Conservation (phyloP, 1,140 invertebrate species). For the Coenobita brevimanus region DNA sequence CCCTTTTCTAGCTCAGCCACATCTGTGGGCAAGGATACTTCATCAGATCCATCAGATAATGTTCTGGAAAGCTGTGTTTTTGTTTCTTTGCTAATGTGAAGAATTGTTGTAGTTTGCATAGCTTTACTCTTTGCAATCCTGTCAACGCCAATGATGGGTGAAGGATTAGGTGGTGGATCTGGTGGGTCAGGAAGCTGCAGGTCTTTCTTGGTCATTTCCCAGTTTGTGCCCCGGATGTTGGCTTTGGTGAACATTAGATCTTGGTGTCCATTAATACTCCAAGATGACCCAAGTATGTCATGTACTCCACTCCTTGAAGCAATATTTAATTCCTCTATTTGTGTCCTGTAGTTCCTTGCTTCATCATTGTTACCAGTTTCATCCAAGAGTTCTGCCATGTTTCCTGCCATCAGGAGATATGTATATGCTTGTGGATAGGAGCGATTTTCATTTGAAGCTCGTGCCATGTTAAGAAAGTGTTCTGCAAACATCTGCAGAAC, state of each 20-base stretch:
- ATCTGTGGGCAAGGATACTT: too few species aligned
- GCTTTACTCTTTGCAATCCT: neutral
- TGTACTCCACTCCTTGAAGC: constrained; percentile 47
- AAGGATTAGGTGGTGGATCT: neutral
- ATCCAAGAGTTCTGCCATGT: constrained; percentile 79
- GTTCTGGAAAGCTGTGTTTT: neutral
- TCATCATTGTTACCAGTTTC: constrained; percentile 72
- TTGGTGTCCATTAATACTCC: constrained; percentile 17
- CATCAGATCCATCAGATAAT: neutral
- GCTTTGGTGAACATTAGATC: constrained; percentile 34
- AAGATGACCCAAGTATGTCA: constrained; percentile 48
- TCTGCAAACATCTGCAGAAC: constrained; percentile 80
- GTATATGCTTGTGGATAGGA: constrained; percentile 78
- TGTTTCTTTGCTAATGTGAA: neutral
- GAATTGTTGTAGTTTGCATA: neutral
- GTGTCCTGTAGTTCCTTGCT: neutral
- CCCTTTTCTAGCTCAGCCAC: neutral
- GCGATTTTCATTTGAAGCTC: constrained; percentile 78
- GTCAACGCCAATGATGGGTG: constrained; percentile 15
- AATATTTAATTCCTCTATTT: constrained; percentile 51
- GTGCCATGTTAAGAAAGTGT: constrained; percentile 81
- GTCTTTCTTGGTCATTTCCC: constrained; percentile 36
- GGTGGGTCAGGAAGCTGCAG: neutral
- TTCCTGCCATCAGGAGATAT: constrained; percentile 81
- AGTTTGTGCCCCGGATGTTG: constrained; percentile 47